Conservation (phyloP, 2,113 vertebrate species). For the Etheostoma cragini region DNA sequence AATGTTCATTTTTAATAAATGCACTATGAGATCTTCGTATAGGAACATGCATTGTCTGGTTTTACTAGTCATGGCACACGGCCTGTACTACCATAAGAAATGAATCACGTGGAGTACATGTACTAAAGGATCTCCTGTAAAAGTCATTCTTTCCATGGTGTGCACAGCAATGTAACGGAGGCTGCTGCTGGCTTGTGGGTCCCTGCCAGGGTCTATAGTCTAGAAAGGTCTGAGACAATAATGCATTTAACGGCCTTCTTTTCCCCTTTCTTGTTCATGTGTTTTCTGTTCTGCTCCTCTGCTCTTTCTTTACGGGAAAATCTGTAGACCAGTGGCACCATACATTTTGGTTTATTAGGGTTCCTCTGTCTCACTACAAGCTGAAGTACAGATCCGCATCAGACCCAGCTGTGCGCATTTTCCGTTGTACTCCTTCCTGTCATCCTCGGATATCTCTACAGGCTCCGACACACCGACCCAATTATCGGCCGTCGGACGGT, state of each 20-base stretch:
- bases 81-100: neutral
- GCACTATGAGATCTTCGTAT: neutral
- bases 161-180: constrained; percentile 24
- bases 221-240: constrained; percentile 6
- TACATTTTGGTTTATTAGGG: constrained; percentile 3
- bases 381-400: neutral
- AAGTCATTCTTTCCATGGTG: constrained; percentile 43
- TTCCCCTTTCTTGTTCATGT: neutral
- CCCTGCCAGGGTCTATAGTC: constrained; percentile 26
- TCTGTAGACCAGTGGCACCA: neutral
- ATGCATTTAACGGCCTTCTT: neutral
- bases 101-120: neutral
- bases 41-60: neutral
- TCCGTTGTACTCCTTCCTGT: constrained; percentile 12
- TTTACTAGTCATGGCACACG: constrained; percentile 22
- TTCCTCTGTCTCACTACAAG: constrained; percentile 15
- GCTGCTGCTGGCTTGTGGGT: constrained; percentile 10
- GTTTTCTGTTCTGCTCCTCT: neutral
- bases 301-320: neutral
- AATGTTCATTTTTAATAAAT: constrained; percentile 2
- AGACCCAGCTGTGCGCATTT: constrained; percentile 25
- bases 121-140: constrained; percentile 25
- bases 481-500: no score
- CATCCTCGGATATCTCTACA: constrained; percentile 13
- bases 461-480: no score